Conservation (phyloP, 1,140 invertebrate genomes). For the Tetragonula clypearis region DNA sequence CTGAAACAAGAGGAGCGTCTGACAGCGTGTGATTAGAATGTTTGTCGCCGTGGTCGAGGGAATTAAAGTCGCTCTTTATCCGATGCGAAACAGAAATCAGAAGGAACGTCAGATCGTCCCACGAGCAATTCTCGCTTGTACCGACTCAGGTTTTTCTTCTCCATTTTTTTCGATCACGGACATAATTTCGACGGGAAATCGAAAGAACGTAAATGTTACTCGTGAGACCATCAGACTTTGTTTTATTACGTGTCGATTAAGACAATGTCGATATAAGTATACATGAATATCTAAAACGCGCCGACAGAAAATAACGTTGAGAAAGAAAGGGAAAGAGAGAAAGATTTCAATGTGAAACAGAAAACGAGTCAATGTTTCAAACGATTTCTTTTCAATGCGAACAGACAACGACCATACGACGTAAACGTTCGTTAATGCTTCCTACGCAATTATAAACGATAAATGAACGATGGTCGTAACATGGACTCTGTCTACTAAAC, state of each 20-base stretch:
- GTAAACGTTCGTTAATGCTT: neutral
- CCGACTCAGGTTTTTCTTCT: neutral
- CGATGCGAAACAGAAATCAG: conserved; percentile 1
- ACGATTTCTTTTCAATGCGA: neutral
- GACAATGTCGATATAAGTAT: neutral
- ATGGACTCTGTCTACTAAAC: neutral
- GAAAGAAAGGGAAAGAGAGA: too few relatives aligned
- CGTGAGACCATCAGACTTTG: neutral
- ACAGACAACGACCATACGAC: neutral
- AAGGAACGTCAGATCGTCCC: neutral
- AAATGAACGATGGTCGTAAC: neutral
- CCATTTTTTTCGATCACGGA: neutral
- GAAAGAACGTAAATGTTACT: neutral
- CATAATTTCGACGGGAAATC: neutral
- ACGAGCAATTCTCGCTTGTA: neutral
- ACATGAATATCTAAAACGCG: neutral
- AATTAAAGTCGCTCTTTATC: neutral
- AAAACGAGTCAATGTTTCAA: neutral
- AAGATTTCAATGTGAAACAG: neutral
- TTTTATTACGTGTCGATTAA: neutral
- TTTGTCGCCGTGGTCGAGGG: neutral
- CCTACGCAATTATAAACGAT: neutral
- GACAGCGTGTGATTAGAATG: conserved; percentile 3
- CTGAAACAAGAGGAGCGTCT: conserved; percentile 17
- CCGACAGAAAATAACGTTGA: neutral